Evolutionary conservation across 2,888 invertebrate species (phyloP), one percentile per base, ranked within the genome.

Genomic region (Microchrysa polita): DNA sequence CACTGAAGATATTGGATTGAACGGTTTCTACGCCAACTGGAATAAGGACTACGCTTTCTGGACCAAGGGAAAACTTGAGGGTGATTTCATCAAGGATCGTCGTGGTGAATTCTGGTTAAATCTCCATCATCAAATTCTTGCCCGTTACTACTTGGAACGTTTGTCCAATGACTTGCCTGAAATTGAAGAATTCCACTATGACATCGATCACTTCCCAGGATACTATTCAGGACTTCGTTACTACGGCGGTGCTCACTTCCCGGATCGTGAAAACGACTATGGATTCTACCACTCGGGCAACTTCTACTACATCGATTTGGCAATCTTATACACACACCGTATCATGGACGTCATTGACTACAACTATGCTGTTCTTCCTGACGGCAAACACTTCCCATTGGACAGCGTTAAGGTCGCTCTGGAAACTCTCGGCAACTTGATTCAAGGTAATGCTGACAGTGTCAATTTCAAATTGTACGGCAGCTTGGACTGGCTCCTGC

Each of bases 1-100:
- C 86, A 89, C 89, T 20, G 93, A 93, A 81, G 94, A 94, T 81
- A 85, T 93, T 69, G 93, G 92, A 77, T 85, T 93, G 14, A 93
- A 92, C 83, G 84, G 89, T 14, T 91, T 89, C 86, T 90, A 91
- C 86, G 90, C 90, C 84, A 88, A 90, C 82, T 86, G 87, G 82
- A 89, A 89, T 80, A 85, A 90, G 81, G 89, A 89, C 81, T 91
- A 90, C 82, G 93, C 93, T 4, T 88, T 86, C 86, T 92, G 91
- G 90, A 87, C 91, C 86, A 86, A 87, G 75, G 88, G 89, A 59
- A 79, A 81, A 10, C 82, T 84, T 44, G 82, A 80, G 14, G 78
- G 79, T 1, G 74, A 81, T 9, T 77, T 82, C 5, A 81, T 80
- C 74, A 80, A 80, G 71, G 82, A 82, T 75, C 81, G 81, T 71